Evolutionary conservation across 2,113 vertebrate genomes (phyloP).

Genomic region (Empidonax alnorum): DNA sequence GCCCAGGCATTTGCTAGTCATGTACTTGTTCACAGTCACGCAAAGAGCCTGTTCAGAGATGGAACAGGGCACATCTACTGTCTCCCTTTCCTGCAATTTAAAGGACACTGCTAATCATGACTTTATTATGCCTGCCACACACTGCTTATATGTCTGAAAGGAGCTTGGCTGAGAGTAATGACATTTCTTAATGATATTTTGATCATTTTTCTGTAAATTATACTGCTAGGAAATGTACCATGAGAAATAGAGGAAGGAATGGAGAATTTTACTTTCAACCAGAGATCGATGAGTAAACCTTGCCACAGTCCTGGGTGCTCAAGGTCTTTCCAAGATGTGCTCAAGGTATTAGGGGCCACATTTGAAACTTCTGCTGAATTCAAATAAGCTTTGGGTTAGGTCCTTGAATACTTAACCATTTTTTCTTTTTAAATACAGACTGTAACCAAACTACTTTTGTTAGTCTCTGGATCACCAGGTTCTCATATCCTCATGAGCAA

Average conservation of each 20-base stretch:
- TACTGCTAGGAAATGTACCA: not conserved
- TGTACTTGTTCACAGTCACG: not conserved
- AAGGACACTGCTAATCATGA: slow-evolving; percentile 32
- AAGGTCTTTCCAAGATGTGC: not conserved
- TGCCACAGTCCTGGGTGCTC: not conserved
- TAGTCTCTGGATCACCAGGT: not conserved
- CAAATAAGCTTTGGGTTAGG: not conserved
- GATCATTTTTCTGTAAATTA: slow-evolving; percentile 33
- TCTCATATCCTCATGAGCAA: not conserved
- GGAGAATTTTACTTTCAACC: not conserved
- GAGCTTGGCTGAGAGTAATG: slow-evolving; percentile 17
- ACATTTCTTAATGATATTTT: slow-evolving; percentile 58
- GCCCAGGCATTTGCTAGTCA: not conserved
- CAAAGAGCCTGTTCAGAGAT: not conserved
- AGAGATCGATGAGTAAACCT: not conserved
- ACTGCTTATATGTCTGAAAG: slow-evolving; percentile 1
- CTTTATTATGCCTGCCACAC: slow-evolving; percentile 24
- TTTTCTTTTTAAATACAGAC: not conserved
- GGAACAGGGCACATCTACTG: not conserved
- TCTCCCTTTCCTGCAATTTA: slow-evolving; percentile 28
- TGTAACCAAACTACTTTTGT: not conserved
- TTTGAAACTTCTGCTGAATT: not conserved
- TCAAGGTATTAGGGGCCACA: not conserved
- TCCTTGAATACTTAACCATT: not conserved
- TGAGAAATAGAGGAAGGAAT: not conserved